These are phyloP conservation scores for Hypotaenidia okinawae DNA, from an alignment of 2,797 vertebrate species.

Conservation along the genomic window DNA sequence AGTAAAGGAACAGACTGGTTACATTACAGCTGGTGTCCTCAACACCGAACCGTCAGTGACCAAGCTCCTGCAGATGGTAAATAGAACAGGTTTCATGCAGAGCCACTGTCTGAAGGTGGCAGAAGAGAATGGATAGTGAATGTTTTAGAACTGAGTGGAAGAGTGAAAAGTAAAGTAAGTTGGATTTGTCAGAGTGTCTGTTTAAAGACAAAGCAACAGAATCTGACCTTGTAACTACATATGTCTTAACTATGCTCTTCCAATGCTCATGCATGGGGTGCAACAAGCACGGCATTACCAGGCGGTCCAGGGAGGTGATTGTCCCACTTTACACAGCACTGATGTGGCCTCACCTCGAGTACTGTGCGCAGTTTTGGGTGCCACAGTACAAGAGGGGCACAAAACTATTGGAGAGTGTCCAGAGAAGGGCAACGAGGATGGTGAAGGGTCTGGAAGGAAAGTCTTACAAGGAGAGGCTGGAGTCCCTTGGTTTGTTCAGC, in stretches of 20 bases:
- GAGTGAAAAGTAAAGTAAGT: background rate
- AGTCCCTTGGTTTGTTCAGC: too few species aligned
- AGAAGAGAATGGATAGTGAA: background rate
- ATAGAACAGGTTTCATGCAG: background rate
- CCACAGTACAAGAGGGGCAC: too few species aligned
- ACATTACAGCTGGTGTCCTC: background rate
- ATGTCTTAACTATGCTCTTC: background rate
- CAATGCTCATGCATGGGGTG: background rate
- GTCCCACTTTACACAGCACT: too few species aligned
- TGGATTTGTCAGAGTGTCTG: background rate
- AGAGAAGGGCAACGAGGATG: too few species aligned
- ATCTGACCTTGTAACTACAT: background rate
- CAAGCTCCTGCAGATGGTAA: background rate
- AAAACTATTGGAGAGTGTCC: too few species aligned
- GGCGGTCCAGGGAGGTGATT: too few species aligned
- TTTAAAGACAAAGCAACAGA: background rate
- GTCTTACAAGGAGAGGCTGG: too few species aligned
- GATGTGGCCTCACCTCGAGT: too few species aligned
- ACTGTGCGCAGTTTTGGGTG: too few species aligned
- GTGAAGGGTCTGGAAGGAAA: too few species aligned
- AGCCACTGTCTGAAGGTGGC: background rate
- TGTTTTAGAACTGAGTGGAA: background rate
- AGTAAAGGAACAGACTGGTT: background rate
- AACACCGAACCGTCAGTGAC: background rate
- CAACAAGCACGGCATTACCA: too few species aligned